Percentiles rank a stretch among this genome's conserved stretches.
These are phyloP conservation scores for Pseudoips prasinana DNA, from an alignment of 2,888 invertebrate genomes.

Conservation along the genomic window DNA sequence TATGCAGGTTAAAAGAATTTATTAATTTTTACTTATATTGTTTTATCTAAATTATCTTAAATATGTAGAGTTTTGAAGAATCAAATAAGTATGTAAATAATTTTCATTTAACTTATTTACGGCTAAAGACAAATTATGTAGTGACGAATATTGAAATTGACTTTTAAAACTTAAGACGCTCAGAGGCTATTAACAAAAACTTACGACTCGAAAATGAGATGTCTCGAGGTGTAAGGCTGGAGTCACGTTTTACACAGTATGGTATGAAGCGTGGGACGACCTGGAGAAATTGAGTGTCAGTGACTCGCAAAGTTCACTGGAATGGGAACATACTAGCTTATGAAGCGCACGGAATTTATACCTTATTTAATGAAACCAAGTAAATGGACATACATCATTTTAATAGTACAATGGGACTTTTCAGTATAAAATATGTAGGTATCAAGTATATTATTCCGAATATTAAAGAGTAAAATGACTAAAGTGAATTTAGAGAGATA, in stretches of 20 bases:
- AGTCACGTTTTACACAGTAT: slow-evolving; percentile 27
- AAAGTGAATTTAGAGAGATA: slow-evolving; percentile 27
- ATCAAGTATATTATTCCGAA: slow-evolving; percentile 7
- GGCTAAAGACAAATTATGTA: too few relatives aligned
- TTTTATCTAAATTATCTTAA: too few relatives aligned
- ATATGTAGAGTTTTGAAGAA: too few relatives aligned
- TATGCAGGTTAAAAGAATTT: too few relatives aligned
- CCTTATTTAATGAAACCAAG: slow-evolving; percentile 11
- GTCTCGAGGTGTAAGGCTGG: slow-evolving; percentile 19
- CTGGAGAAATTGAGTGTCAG: slow-evolving; percentile 27
- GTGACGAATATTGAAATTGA: too few relatives aligned
- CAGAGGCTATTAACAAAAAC: too few relatives aligned
- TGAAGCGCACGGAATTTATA: slow-evolving; percentile 14
- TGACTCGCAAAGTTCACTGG: slow-evolving; percentile 14
- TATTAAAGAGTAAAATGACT: slow-evolving; percentile 10
- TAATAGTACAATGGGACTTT: slow-evolving; percentile 13
- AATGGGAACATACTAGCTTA: slow-evolving; percentile 11
- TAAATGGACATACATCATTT: slow-evolving; percentile 12
- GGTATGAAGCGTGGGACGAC: slow-evolving; percentile 23
- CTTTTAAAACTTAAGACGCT: too few relatives aligned
- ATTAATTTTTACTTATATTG: too few relatives aligned
- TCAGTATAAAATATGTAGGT: slow-evolving; percentile 22
- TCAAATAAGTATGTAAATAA: too few relatives aligned
- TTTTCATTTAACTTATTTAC: too few relatives aligned
- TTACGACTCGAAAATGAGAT: slow-evolving; percentile 12